Percentiles rank a stretch among this genome's conserved stretches.
Conservation (phyloP, 1,140 invertebrate genomes). For the Popillia japonica region DNA sequence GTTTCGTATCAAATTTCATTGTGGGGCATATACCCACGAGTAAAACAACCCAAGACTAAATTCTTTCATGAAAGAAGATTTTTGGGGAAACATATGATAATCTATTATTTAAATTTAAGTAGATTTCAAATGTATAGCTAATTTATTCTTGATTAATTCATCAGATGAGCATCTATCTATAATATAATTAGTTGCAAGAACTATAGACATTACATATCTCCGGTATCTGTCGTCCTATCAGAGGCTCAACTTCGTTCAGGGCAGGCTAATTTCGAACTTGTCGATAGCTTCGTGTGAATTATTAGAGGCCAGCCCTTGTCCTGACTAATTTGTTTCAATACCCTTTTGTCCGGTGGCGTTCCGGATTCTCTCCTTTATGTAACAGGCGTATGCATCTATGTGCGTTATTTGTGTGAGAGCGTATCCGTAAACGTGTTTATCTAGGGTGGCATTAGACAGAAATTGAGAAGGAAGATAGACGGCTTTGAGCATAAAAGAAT, state of each 20-base stretch:
- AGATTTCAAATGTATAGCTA: not conserved
- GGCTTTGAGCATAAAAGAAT: not conserved
- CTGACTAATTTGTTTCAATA: slow-evolving; percentile 38
- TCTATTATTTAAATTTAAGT: not conserved
- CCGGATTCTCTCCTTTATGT: slow-evolving; percentile 6
- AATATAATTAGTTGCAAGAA: slow-evolving; percentile 6
- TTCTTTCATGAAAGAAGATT: too few species aligned
- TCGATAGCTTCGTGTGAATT: slow-evolving; percentile 33
- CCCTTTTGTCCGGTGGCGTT: slow-evolving; percentile 37
- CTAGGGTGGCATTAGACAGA: slow-evolving; percentile 29
- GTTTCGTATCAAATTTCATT: too few species aligned
- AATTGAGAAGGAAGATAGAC: not conserved
- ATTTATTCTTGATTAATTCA: not conserved
- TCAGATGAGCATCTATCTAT: not conserved
- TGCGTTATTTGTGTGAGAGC: slow-evolving; percentile 11
- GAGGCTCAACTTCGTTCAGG: not conserved
- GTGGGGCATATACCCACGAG: too few species aligned
- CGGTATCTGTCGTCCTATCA: slow-evolving; percentile 8
- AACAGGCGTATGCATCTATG: not conserved
- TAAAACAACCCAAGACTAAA: too few species aligned
- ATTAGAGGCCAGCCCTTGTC: slow-evolving; percentile 35
- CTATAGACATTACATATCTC: slow-evolving; percentile 7
- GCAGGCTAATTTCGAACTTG: slow-evolving; percentile 4
- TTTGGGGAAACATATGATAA: too few species aligned
- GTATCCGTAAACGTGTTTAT: slow-evolving; percentile 29